phyloP scores from a whole-genome alignment of 2,113 vertebrate species.

The Shinisaurus crocodilurus region DNA sequence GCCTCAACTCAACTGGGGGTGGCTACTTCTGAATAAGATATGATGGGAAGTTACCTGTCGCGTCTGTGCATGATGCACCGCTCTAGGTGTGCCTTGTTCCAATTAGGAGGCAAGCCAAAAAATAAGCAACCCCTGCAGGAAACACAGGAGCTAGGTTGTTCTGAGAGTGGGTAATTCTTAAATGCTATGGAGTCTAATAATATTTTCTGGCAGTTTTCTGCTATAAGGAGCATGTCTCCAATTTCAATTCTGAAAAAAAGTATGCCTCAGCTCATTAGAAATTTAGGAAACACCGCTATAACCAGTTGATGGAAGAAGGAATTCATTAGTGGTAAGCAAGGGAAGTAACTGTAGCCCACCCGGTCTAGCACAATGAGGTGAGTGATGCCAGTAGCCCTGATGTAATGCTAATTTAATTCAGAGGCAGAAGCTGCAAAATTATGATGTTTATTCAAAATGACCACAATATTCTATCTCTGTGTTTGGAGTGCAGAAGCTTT shows the following conservation, averaged over 20 bases:
- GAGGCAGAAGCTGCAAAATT: neutral
- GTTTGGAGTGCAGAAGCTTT: neutral
- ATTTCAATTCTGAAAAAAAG: neutral
- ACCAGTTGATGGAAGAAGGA: neutral
- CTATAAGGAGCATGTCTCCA: neutral
- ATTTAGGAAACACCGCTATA: neutral
- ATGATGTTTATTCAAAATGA: neutral
- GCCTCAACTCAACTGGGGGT: too few relatives aligned
- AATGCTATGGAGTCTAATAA: neutral
- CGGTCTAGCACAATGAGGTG: neutral
- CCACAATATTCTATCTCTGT: neutral
- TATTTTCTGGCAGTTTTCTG: neutral
- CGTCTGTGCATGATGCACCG: neutral
- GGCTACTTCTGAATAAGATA: neutral
- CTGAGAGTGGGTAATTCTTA: neutral
- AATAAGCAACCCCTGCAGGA: neutral
- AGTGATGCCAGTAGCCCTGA: neutral
- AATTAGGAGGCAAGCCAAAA: neutral
- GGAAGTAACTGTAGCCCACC: neutral
- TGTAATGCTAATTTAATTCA: neutral
- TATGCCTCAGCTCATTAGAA: neutral
- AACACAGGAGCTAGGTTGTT: neutral
- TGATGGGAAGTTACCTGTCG: neutral
- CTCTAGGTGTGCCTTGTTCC: neutral
- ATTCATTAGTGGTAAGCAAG: neutral